These are phyloP conservation scores for Epicampocera succincta DNA, from an alignment of 2,888 invertebrate species.

Conservation along the genomic window DNA sequence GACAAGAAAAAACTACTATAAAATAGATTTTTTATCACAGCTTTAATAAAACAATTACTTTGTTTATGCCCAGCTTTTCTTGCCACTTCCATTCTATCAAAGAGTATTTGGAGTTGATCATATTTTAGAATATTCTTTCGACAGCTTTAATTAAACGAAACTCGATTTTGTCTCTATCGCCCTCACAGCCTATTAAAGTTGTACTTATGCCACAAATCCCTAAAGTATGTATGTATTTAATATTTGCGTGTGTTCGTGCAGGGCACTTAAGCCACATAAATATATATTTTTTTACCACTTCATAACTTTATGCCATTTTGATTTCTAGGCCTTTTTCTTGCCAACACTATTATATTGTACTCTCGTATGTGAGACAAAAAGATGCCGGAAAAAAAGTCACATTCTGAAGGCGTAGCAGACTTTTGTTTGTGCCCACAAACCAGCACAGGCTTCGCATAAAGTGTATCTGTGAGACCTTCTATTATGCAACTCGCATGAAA, in stretches of 20 bases:
- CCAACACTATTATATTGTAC: conserved; percentile 4
- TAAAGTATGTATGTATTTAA: conserved; percentile 54
- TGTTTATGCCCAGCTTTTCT: no score
- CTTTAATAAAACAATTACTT: no score
- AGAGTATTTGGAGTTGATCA: no score
- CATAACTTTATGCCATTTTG: conserved; percentile 4
- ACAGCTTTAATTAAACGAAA: conserved; percentile 9
- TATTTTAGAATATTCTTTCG: neutral
- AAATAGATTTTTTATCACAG: no score
- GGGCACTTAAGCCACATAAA: conserved; percentile 12
- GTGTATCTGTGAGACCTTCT: conserved; percentile 17
- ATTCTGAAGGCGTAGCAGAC: conserved; percentile 12
- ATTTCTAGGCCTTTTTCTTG: conserved; percentile 20
- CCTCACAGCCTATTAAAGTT: neutral
- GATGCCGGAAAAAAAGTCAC: conserved; percentile 24
- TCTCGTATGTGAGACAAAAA: conserved; percentile 35
- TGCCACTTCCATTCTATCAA: no score
- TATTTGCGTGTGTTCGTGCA: conserved; percentile 28
- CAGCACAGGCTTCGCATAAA: no score
- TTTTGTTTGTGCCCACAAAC: neutral
- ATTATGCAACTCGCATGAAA: conserved; percentile 27
- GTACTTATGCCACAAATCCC: neutral
- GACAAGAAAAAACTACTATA: no score
- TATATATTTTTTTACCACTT: conserved; percentile 6
- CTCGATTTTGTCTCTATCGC: neutral